Conservation (phyloP, 1,140 invertebrate genomes). For the Brachionus manjavacas region DNA sequence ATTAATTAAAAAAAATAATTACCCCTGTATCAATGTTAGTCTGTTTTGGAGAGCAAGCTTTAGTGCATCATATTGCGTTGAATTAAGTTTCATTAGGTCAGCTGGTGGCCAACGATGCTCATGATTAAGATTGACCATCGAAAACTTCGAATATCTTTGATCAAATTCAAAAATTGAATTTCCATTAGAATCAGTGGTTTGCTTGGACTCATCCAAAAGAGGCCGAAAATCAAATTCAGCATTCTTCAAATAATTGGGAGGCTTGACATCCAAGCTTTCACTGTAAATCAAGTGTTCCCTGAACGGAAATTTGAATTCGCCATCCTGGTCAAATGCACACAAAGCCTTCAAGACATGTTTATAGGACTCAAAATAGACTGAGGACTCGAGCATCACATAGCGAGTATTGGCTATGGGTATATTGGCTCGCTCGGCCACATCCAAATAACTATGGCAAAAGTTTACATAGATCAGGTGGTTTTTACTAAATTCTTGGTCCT, state of each 20-base stretch:
- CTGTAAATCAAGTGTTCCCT: constrained; percentile 48
- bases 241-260: constrained; percentile 13
- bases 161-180: neutral
- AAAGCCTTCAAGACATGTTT: constrained; percentile 56
- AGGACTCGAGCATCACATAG: constrained; percentile 56
- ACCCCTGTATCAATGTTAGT: constrained; percentile 67
- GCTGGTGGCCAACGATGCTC: constrained; percentile 48
- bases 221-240: neutral
- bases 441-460: neutral
- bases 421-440: neutral
- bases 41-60: constrained; percentile 57
- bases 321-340: neutral
- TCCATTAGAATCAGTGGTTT: neutral
- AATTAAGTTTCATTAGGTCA: constrained; percentile 49
- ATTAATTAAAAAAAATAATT: neutral
- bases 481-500: neutral
- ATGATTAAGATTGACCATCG: neutral
- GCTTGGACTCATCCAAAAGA: neutral
- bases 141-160: neutral
- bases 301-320: constrained; percentile 51
- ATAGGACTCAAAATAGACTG: constrained; percentile 60
- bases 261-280: neutral
- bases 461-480: neutral
- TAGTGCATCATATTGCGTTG: constrained; percentile 58
- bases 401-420: neutral